These are phyloP conservation scores for Premnoplex brunnescens DNA, from an alignment of 2,797 vertebrate species.

Conservation along the genomic window DNA sequence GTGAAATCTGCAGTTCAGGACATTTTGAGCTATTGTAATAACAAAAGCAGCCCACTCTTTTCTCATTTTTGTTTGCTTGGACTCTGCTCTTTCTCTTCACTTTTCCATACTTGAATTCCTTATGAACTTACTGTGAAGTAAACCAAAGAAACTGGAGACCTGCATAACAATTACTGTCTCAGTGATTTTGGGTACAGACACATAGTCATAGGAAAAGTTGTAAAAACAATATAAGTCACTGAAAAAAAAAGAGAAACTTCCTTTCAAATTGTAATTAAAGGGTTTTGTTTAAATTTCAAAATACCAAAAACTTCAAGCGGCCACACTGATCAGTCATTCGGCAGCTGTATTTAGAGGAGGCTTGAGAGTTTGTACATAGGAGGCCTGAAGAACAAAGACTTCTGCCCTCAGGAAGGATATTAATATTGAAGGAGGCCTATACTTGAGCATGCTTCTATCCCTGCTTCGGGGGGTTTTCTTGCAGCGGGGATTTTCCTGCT, in stretches of 20 bases:
- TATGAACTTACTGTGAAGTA: neutral
- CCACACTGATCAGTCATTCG: neutral
- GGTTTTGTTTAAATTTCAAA: neutral
- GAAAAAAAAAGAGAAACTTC: neutral
- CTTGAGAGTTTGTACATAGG: neutral
- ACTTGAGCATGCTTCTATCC: neutral
- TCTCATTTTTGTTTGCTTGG: neutral
- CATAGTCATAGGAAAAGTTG: neutral
- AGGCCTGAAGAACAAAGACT: constrained; percentile 16
- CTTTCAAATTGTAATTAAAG: neutral
- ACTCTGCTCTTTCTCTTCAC: neutral
- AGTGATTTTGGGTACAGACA: neutral
- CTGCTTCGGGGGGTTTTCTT: constrained; percentile 33
- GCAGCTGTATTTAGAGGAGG: neutral
- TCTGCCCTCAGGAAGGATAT: constrained; percentile 19
- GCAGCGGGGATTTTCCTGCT: constrained; percentile 32
- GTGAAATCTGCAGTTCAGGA: neutral
- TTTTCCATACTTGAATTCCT: neutral
- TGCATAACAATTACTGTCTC: neutral
- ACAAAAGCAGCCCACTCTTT: neutral
- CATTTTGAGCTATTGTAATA: neutral
- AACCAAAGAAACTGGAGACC: neutral
- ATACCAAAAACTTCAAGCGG: neutral
- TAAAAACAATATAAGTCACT: neutral
- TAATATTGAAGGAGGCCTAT: constrained; percentile 15